A percentile compares a stretch with the other conserved stretches of the same genome.
Conservation (phyloP, 2,113 vertebrate species). For the Pseudolaguvia tuberculata region DNA sequence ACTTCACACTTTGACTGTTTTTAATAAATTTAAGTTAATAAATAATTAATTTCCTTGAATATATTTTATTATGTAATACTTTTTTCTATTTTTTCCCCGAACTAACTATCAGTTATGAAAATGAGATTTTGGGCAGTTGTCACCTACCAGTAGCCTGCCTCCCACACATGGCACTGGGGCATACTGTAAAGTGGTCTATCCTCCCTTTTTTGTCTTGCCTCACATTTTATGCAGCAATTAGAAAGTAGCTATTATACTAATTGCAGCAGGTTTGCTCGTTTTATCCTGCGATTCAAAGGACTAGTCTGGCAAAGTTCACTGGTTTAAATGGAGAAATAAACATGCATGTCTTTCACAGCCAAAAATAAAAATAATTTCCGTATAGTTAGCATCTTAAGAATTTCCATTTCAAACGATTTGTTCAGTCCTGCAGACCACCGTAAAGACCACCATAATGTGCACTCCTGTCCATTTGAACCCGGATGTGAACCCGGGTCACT, state of each 20-base stretch:
- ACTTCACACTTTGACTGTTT: too few species aligned
- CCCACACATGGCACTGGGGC: constrained; percentile 23
- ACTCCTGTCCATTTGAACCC: too few species aligned
- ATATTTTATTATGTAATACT: too few species aligned
- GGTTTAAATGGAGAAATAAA: too few species aligned
- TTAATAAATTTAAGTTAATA: too few species aligned
- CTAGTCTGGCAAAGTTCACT: constrained; percentile 25
- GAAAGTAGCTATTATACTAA: constrained; percentile 52
- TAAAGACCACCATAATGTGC: too few species aligned
- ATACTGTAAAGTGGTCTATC: constrained; percentile 7
- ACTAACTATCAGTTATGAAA: too few species aligned
- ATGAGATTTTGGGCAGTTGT: constrained; percentile 14
- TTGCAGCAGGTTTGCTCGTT: constrained; percentile 53
- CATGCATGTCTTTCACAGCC: constrained; percentile 35
- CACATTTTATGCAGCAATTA: constrained; percentile 47
- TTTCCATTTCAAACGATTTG: constrained; percentile 3
- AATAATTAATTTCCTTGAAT: too few species aligned
- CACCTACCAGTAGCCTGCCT: constrained; percentile 14
- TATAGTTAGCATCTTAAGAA: background rate
- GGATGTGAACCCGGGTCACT: too few species aligned
- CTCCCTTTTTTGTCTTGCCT: constrained; percentile 34
- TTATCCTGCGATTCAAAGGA: constrained; percentile 29
- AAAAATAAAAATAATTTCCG: constrained; percentile 45
- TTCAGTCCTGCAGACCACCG: background rate
- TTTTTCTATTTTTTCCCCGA: too few species aligned